Evolutionary conservation across 2,797 vertebrate genomes (phyloP).

Genomic region (Prunella strophiata): DNA sequence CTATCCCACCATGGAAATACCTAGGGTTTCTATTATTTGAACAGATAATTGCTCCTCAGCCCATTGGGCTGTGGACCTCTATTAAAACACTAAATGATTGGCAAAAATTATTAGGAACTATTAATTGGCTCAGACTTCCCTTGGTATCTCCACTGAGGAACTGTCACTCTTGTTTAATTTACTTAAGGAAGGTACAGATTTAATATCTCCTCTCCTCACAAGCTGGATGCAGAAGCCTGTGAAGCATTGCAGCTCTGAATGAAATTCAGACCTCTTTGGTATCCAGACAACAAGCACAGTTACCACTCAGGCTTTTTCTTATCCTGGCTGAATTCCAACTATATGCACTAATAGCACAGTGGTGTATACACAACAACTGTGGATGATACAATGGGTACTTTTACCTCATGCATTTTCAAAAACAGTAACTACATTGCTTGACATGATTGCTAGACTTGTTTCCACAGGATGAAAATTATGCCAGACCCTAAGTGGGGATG

Average conservation of each 20-base stretch:
- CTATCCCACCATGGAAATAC: background rate
- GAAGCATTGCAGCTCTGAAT: background rate
- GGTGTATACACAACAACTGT: background rate
- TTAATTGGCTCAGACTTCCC: background rate
- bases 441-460: background rate
- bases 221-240: background rate
- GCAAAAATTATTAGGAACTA: background rate
- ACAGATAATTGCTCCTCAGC: background rate
- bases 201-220: background rate
- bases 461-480: background rate
- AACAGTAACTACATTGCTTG: background rate
- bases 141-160: background rate
- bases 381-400: background rate
- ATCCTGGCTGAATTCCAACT: background rate
- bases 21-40: background rate
- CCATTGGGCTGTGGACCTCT: background rate
- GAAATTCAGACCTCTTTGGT: background rate
- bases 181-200: background rate
- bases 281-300: fast-evolving
- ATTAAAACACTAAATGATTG: background rate
- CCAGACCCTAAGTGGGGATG: background rate
- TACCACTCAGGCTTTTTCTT: background rate
- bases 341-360: background rate
- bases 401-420: background rate
- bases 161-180: background rate